A percentile compares a stretch with the other conserved stretches of the same genome.
Evolutionary conservation across 1,140 invertebrate genomes (phyloP).

Genomic region (Lerema accius): DNA sequence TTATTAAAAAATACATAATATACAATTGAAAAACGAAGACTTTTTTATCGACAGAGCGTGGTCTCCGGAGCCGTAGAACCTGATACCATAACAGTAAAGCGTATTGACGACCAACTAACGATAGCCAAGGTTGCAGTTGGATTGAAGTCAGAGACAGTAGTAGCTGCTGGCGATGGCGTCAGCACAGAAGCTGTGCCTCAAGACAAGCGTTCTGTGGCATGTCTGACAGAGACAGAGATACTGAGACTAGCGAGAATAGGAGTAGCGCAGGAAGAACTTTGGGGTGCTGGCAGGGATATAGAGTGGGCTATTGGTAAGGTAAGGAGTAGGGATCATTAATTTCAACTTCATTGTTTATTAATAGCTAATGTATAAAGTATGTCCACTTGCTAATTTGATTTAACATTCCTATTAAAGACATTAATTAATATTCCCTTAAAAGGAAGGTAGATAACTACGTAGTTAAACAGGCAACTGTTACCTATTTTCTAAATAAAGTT

Average conservation of each 20-base stretch:
- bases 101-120: constrained; percentile 75
- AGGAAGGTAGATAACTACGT: no score
- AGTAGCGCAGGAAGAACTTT: constrained; percentile 84
- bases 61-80: constrained; percentile 90
- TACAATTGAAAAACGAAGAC: no score
- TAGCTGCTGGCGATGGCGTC: constrained; percentile 64
- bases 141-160: constrained; percentile 83
- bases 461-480: no score
- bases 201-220: constrained; percentile 68
- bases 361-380: no score
- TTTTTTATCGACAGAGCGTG: constrained; percentile 84
- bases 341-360: no score
- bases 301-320: constrained; percentile 88
- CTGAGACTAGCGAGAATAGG: constrained; percentile 83
- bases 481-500: no score
- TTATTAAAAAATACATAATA: no score
- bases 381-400: no score
- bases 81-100: constrained; percentile 86
- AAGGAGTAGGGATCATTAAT: no score
- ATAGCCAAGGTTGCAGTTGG: constrained; percentile 82
- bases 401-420: no score
- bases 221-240: constrained; percentile 81
- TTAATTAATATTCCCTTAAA: no score
- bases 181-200: constrained; percentile 65
- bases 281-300: constrained; percentile 88